Conservation (phyloP, 37 sponge, comb jelly and placozoan genomes). For the Ephydatia muelleri region DNA sequence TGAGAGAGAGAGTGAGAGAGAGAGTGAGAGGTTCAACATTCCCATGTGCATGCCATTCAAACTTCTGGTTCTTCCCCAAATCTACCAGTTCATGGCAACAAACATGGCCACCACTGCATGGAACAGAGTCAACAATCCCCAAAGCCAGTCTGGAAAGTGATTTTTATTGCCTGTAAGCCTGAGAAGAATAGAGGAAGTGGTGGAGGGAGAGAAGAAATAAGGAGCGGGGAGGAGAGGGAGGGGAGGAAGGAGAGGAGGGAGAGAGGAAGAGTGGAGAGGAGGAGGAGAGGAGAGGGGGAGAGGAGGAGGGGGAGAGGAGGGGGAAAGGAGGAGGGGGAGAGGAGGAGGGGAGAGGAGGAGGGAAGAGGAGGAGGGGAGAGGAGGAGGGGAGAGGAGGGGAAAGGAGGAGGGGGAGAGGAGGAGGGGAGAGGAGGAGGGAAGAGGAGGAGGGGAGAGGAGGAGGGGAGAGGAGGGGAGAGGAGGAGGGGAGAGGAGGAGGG, state of each 20-base stretch:
- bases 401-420: not conserved
- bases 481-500: not conserved
- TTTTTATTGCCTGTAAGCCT: not conserved
- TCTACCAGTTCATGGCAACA: not conserved
- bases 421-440: not conserved
- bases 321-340: not conserved
- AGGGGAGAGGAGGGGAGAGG: not conserved
- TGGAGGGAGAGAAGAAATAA: not conserved
- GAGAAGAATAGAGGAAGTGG: not conserved
- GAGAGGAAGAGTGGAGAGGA: not conserved
- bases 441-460: conserved; percentile 2
- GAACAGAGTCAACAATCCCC: not conserved
- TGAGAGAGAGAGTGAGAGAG: no score
- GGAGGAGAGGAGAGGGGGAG: not conserved
- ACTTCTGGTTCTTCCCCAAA: not conserved
- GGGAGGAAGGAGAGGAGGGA: not conserved
- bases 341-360: not conserved
- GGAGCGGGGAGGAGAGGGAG: not conserved
- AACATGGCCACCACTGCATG: not conserved
- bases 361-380: not conserved
- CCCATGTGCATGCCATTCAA: no score
- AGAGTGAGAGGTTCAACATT: not conserved
- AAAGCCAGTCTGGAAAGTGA: not conserved
- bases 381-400: not conserved
- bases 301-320: not conserved